Base-by-base conservation (phyloP, 2,888 invertebrate species). In the Rhyacophila evoluta region DNA sequence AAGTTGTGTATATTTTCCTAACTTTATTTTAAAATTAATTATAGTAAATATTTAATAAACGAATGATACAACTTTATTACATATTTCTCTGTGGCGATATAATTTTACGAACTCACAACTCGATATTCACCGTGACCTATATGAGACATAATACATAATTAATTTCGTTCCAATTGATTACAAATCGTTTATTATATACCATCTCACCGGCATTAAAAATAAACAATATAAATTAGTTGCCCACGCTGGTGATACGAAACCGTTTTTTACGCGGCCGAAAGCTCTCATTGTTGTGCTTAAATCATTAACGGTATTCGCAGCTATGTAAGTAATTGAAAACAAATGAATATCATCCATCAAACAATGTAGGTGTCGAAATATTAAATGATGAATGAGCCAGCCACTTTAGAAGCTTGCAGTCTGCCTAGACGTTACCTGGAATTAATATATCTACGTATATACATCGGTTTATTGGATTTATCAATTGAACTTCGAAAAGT, bases 321-420 rank as follows among this genome's bases (percentile, higher is more conserved):
- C 25, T 19, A 8, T 2, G 8, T 0, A 55, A 55, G n/a, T 55
- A 55, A 55, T 55, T 55, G 25, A 19, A 19, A 25, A 25, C 55
- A 55, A 55, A 55, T 8, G 55, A 25, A 10, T 10, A 55, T 55
- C 55, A 19, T 55, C 55, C 8, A 55, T 55, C 55, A 55, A 19
- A 41, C 41, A 41, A 55, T 55, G 29, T 6, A 2, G 29, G 29
- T 6, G 29, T 33, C 29, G 55, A 55, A 15, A 55, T 3, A 25
- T 55, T 55, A 8, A 25, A 55, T 55, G 55, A 55, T 55, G 25
- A 55, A 41, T 41, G 41, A 55, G 29, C 55, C 55, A 55, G 55
- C 55, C 15, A 10, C 55, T 55, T 55, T 12, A 55, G 55, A 6
- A 55, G 55, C 55, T 10, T 33, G 29, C 29, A 33, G 29, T 6